phyloP scores from a whole-genome alignment of 2,888 invertebrate genomes.

The Tetropium fuscum region DNA sequence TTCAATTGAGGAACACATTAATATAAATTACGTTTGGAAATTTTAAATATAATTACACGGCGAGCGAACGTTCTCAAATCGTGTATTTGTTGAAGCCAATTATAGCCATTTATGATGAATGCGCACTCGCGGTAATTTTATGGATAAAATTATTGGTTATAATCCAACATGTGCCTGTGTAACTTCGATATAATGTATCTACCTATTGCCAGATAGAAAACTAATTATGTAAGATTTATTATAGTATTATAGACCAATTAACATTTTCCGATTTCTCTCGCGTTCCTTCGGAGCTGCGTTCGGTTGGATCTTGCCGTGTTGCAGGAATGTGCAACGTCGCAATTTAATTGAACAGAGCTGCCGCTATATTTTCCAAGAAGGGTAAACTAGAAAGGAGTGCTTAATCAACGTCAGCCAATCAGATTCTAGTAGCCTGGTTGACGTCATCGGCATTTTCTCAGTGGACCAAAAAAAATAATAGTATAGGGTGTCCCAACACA shows the following conservation, averaged over 20 bases:
- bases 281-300: too few relatives aligned
- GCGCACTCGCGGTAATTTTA: conserved; percentile 39
- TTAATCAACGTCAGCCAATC: too few relatives aligned
- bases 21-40: conserved; percentile 59
- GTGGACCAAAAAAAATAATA: too few relatives aligned
- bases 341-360: too few relatives aligned
- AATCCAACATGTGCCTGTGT: conserved; percentile 30
- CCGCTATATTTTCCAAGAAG: too few relatives aligned
- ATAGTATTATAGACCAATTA: conserved; percentile 32
- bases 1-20: conserved; percentile 59
- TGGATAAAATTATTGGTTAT: conserved; percentile 40
- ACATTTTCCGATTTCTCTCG: conserved; percentile 38
- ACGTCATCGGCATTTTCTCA: too few relatives aligned
- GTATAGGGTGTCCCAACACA: too few relatives aligned
- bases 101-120: conserved; percentile 46
- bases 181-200: conserved; percentile 17
- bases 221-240: conserved; percentile 34
- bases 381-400: too few relatives aligned
- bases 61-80: conserved; percentile 51
- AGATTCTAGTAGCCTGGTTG: too few relatives aligned
- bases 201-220: conserved; percentile 30
- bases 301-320: too few relatives aligned
- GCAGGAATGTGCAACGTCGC: too few relatives aligned
- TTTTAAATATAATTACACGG: conserved; percentile 59
- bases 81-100: conserved; percentile 56